Percentiles rank a stretch among this genome's conserved stretches.
phyloP scores from a whole-genome alignment of 2,797 vertebrate genomes.

The Harpagifer antarcticus region DNA sequence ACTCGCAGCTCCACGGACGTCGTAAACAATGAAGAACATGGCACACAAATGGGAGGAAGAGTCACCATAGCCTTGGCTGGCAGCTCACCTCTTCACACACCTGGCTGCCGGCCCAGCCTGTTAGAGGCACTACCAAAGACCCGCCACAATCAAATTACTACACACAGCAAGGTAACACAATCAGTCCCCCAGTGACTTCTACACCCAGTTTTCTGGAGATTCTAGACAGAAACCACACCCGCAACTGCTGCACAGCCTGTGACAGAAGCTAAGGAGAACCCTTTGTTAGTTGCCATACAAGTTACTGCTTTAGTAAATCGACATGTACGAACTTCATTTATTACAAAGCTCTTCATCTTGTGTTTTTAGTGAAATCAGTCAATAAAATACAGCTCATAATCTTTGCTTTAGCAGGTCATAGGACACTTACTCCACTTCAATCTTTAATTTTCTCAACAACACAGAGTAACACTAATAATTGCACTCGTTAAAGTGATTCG shows the following conservation, averaged over 20 bases:
- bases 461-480: slow-evolving; percentile 15
- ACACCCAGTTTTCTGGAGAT: slow-evolving; percentile 47
- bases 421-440: not conserved
- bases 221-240: slow-evolving; percentile 32
- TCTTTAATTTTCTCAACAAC: not conserved
- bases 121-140: slow-evolving; percentile 62
- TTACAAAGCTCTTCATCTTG: not conserved
- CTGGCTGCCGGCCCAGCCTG: slow-evolving; percentile 67
- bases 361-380: slow-evolving; percentile 1
- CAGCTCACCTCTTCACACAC: slow-evolving; percentile 66
- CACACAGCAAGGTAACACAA: slow-evolving; percentile 66
- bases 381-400: not conserved
- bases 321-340: slow-evolving; percentile 14
- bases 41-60: slow-evolving; percentile 42
- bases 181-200: slow-evolving; percentile 58
- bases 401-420: slow-evolving; percentile 1
- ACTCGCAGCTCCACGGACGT: not conserved
- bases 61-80: slow-evolving; percentile 52
- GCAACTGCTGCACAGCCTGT: slow-evolving; percentile 47
- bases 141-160: slow-evolving; percentile 69
- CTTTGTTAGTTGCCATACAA: slow-evolving; percentile 23
- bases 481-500: not conserved
- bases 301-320: slow-evolving; percentile 10
- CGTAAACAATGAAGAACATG: slow-evolving; percentile 27
- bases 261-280: slow-evolving; percentile 44